Evolutionary conservation across 2,113 vertebrate species (phyloP).

Genomic region (Campylomormyrus tamandua): DNA sequence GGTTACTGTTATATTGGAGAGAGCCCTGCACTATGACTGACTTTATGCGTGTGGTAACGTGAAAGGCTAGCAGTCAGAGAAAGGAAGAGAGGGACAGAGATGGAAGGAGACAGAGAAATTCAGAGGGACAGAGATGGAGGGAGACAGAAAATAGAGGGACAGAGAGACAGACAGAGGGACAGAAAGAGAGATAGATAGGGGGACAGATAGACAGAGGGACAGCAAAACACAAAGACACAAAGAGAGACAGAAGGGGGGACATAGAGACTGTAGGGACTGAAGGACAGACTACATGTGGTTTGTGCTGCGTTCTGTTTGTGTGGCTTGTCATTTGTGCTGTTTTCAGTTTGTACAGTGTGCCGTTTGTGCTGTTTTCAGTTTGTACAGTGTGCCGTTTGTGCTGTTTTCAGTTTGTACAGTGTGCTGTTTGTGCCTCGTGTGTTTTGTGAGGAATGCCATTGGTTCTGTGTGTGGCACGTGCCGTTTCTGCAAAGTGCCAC

Average conservation of each 20-base stretch:
- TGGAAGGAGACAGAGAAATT: neutral
- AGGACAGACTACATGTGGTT: neutral
- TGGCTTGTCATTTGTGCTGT: neutral
- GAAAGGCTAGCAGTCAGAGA: neutral
- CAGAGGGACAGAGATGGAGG: neutral
- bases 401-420: neutral
- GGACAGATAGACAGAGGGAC: neutral
- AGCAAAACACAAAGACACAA: neutral
- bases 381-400: neutral
- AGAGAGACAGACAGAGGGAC: neutral
- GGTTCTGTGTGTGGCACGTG: neutral
- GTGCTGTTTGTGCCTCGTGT: neutral
- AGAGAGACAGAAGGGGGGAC: neutral
- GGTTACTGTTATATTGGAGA: neutral
- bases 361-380: no score
- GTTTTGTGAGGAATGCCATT: neutral
- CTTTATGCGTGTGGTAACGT: neutral
- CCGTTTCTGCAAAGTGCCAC: neutral
- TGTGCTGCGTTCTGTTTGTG: neutral
- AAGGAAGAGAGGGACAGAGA: neutral
- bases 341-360: neutral
- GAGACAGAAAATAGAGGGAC: neutral
- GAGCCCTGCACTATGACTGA: neutral
- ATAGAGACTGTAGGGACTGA: neutral
- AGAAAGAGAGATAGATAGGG: neutral